Percentiles rank a stretch among this genome's conserved stretches.
Conservation (phyloP, 2,888 invertebrate genomes). For the Arrhopalites spinosus region DNA sequence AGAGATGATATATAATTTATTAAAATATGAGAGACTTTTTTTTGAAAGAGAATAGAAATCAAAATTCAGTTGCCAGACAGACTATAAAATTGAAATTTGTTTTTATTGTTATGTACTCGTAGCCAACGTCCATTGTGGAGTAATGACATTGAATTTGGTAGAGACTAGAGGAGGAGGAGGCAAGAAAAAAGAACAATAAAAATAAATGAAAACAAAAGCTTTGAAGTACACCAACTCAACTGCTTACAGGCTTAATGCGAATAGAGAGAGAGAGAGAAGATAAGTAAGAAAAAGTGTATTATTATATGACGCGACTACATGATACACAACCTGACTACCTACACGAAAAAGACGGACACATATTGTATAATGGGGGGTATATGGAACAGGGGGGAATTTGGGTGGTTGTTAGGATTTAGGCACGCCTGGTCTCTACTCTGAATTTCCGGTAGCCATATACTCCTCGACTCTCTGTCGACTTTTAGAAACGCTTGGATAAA, state of each 20-base stretch:
- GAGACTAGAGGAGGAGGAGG: too few relatives aligned
- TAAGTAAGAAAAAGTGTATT: background rate
- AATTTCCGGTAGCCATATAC: conserved; percentile 48
- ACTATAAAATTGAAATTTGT: too few relatives aligned
- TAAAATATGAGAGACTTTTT: too few relatives aligned
- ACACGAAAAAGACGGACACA: background rate
- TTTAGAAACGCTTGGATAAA: conserved; percentile 41
- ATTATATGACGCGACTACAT: background rate
- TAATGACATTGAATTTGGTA: background rate
- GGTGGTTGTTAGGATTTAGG: conserved; percentile 7
- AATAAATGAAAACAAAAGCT: background rate
- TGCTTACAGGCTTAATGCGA: background rate
- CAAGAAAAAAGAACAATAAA: background rate
- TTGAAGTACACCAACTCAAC: background rate
- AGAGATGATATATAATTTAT: too few relatives aligned
- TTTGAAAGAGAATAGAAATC: too few relatives aligned
- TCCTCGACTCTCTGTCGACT: conserved; percentile 24
- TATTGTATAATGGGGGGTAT: background rate
- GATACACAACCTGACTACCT: background rate
- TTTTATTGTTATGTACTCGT: too few relatives aligned
- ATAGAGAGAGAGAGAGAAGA: background rate
- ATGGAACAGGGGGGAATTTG: background rate
- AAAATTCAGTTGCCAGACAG: too few relatives aligned
- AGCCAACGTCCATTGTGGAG: too few relatives aligned
- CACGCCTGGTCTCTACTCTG: conserved; percentile 35